These are phyloP conservation scores for Anneissia japonica DNA, from an alignment of 35 echinoderm and acorn worm genomes.

Conservation along the genomic window DNA sequence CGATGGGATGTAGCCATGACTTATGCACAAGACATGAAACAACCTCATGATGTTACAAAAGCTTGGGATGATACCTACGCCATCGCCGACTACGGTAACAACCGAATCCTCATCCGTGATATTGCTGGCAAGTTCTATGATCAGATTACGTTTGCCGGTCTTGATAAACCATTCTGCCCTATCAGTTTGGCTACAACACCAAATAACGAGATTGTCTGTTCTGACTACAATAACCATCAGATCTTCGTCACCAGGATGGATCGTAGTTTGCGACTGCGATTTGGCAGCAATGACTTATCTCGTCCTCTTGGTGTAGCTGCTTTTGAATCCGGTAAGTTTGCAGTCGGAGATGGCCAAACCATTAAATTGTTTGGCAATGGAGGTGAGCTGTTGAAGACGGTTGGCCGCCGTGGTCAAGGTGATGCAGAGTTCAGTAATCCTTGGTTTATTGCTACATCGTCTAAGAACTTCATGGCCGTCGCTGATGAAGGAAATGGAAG, in stretches of 20 bases:
- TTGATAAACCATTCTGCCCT: conserved; percentile 2
- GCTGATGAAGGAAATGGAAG: not conserved
- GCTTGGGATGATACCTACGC: not conserved
- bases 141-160: not conserved
- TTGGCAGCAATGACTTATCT: not conserved
- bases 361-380: not conserved
- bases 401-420: not conserved
- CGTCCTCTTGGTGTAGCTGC: conserved; percentile 4
- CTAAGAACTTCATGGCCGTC: conserved; percentile 1
- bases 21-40: not conserved
- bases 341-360: not conserved
- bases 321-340: not conserved
- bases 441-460: not conserved
- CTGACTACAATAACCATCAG: conserved; percentile 6
- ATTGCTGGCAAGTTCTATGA: not conserved
- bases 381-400: not conserved
- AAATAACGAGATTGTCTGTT: conserved; percentile 1
- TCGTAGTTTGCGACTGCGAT: not conserved
- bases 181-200: not conserved
- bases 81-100: conserved; percentile 14
- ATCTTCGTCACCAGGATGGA: conserved; percentile 2
- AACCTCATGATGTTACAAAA: not conserved
- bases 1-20: not conserved
- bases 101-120: conserved; percentile 1
- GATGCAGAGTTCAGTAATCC: conserved; percentile 6